A percentile compares a stretch with the other conserved stretches of the same genome.
These are phyloP conservation scores for Anarrhichthys ocellatus DNA, from an alignment of 2,113 vertebrate genomes.

Conservation along the genomic window DNA sequence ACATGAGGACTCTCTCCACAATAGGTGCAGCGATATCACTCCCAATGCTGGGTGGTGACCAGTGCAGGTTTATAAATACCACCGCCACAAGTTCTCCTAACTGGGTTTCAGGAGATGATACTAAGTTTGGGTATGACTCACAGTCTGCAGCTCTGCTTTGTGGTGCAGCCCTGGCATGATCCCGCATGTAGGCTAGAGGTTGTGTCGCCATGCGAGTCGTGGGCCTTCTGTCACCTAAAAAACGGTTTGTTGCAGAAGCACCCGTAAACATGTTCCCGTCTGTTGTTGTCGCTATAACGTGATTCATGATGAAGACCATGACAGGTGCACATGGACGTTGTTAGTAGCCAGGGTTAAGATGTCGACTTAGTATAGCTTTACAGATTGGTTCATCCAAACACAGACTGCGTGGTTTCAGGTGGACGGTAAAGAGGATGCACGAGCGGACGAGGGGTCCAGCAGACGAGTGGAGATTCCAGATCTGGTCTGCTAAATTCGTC, in stretches of 20 bases:
- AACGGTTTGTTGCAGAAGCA: conserved; percentile 23
- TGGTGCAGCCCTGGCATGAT: conserved; percentile 58
- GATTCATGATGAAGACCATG: neutral
- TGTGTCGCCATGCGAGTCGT: conserved; percentile 43
- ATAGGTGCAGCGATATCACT: conserved; percentile 50
- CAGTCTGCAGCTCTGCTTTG: conserved; percentile 73
- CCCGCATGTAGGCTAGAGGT: conserved; percentile 55
- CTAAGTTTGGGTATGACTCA: conserved; percentile 84
- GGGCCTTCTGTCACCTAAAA: conserved; percentile 33
- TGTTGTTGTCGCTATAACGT: neutral
- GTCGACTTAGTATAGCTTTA: neutral
- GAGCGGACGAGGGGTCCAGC: conserved; percentile 12
- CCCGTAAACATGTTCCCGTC: conserved; percentile 9
- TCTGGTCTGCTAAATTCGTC: conserved; percentile 63
- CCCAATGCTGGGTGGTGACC: conserved; percentile 50
- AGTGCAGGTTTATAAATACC: conserved; percentile 75
- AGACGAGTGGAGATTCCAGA: conserved; percentile 51
- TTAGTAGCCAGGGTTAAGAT: neutral
- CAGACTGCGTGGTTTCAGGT: conserved; percentile 9
- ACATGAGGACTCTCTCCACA: conserved; percentile 50
- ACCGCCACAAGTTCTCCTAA: conserved; percentile 70
- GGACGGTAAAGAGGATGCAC: conserved; percentile 10
- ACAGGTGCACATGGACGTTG: neutral
- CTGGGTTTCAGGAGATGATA: conserved; percentile 75
- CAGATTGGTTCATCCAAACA: neutral